These are phyloP conservation scores for Palloptera scutellata DNA, from an alignment of 2,888 invertebrate genomes.

Conservation along the genomic window DNA sequence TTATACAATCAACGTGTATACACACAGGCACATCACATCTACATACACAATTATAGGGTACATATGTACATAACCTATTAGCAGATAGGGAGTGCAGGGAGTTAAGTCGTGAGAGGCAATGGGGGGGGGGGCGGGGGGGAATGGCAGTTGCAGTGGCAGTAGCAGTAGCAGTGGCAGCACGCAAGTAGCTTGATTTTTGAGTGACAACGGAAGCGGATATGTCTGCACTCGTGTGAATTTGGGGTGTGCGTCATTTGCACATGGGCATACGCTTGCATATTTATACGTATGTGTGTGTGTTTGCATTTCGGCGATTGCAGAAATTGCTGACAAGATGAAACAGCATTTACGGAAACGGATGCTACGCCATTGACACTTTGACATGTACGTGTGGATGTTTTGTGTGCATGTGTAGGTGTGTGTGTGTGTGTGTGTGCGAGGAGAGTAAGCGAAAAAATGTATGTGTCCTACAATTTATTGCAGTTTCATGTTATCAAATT, in stretches of 20 bases:
- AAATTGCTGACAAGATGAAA: slow-evolving; percentile 44
- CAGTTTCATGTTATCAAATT: slow-evolving; percentile 19
- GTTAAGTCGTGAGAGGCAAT: background rate
- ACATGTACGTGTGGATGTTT: slow-evolving; percentile 11
- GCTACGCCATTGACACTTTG: slow-evolving; percentile 47
- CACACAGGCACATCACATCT: too few species aligned
- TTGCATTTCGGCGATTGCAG: slow-evolving; percentile 12
- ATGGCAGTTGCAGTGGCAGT: background rate
- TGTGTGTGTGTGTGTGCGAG: slow-evolving; percentile 21
- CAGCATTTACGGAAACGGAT: slow-evolving; percentile 44
- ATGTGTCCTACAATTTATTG: slow-evolving; percentile 14
- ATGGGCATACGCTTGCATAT: background rate
- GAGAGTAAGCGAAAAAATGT: too few species aligned
- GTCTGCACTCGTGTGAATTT: slow-evolving; percentile 12
- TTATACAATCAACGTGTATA: too few species aligned
- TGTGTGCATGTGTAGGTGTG: background rate
- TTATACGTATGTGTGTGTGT: background rate
- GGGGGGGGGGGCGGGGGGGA: background rate
- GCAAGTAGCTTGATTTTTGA: background rate
- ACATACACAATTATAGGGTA: too few species aligned
- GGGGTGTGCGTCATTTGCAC: background rate
- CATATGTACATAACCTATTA: too few species aligned
- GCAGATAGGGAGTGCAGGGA: too few species aligned
- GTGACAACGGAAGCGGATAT: slow-evolving; percentile 22
- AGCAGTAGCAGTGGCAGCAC: background rate